phyloP scores from a whole-genome alignment of 2,888 invertebrate species.

The Embidobia sp. region DNA sequence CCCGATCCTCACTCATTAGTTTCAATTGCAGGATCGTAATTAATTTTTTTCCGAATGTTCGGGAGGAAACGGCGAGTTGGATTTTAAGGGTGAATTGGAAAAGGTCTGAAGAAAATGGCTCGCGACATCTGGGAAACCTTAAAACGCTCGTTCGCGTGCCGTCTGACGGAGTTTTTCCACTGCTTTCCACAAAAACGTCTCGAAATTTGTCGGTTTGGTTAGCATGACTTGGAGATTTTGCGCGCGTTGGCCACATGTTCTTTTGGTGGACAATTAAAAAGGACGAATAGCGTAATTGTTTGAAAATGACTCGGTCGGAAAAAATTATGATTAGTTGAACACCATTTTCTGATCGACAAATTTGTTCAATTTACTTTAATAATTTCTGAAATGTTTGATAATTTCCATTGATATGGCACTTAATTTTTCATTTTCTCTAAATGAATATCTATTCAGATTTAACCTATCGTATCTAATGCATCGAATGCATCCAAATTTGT shows the following conservation, averaged over 20 bases:
- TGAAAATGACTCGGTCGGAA: no score
- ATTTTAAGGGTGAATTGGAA: no score
- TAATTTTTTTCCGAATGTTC: conserved; percentile 54
- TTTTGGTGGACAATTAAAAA: conserved; percentile 16
- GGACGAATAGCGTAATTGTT: no score
- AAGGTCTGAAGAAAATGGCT: conserved; percentile 8
- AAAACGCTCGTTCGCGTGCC: conserved; percentile 36
- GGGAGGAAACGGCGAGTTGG: not conserved
- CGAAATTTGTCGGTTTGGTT: conserved; percentile 3
- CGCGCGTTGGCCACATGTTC: conserved; percentile 17
- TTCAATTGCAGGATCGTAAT: conserved; percentile 49
- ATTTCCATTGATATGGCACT: no score
- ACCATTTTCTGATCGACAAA: no score
- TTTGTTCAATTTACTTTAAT: no score
- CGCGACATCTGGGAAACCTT: conserved; percentile 45
- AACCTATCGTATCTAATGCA: no score
- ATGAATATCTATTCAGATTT: no score
- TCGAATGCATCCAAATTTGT: no score
- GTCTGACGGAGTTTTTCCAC: conserved; percentile 15
- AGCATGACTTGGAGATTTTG: conserved; percentile 20
- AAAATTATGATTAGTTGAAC: no score
- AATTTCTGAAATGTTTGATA: no score
- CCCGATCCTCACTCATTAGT: conserved; percentile 53
- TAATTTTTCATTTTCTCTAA: no score
- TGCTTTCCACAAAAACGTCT: not conserved